Conservation (phyloP, 1,140 invertebrate species). For the Lerema accius region DNA sequence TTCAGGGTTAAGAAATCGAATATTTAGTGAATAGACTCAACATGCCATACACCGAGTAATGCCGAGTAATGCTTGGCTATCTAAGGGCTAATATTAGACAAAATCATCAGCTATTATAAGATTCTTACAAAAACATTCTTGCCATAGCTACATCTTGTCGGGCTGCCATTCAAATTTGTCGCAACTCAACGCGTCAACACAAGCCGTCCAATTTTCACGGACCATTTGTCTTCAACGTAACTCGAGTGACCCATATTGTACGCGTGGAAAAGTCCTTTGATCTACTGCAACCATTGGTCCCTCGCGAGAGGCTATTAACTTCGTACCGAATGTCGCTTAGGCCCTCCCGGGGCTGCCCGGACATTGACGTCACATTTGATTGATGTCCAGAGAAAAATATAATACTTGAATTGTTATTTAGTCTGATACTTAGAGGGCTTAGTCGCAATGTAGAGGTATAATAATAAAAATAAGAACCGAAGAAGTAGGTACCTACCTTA, state of each 20-base stretch:
- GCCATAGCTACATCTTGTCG: too few relatives aligned
- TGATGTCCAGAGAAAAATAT: slow-evolving; percentile 46
- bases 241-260: slow-evolving; percentile 5
- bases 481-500: too few relatives aligned
- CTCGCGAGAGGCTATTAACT: slow-evolving; percentile 61
- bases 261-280: slow-evolving; percentile 34
- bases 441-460: too few relatives aligned
- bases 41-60: too few relatives aligned
- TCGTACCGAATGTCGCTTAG: slow-evolving; percentile 53
- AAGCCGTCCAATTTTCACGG: slow-evolving; percentile 7
- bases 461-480: too few relatives aligned
- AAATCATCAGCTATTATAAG: too few relatives aligned
- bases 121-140: too few relatives aligned
- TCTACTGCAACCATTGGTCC: slow-evolving; percentile 56
- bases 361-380: slow-evolving; percentile 58
- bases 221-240: slow-evolving; percentile 3
- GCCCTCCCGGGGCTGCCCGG: slow-evolving; percentile 48
- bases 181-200: too few relatives aligned
- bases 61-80: too few relatives aligned
- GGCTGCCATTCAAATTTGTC: slow-evolving; percentile 13
- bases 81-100: too few relatives aligned
- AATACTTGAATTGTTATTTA: background rate
- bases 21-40: too few relatives aligned
- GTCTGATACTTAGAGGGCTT: background rate
- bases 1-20: too few relatives aligned